Evolutionary conservation across 2,888 invertebrate genomes (phyloP).

Genomic region (Trachelus iudaicus): DNA sequence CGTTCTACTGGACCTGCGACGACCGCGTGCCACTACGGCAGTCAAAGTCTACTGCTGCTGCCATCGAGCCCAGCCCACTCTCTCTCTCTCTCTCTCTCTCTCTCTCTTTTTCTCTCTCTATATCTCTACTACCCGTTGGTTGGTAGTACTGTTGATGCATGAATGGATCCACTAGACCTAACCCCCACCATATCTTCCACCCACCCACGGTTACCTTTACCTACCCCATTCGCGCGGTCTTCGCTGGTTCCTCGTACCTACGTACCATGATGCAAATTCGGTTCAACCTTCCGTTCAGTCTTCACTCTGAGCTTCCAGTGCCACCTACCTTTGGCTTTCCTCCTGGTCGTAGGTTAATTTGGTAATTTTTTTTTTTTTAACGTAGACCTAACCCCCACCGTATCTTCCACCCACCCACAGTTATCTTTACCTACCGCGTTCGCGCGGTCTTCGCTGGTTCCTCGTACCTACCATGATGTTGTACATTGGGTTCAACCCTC

Average conservation of each 20-base stretch:
- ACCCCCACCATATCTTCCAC: constrained; percentile 40
- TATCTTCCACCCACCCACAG: constrained; percentile 42
- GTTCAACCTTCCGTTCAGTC: no score
- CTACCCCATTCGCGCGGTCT: constrained; percentile 1
- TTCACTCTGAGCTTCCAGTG: no score
- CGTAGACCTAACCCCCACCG: constrained; percentile 36
- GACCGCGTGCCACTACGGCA: constrained; percentile 11
- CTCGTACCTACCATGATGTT: neutral
- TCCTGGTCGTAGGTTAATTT: no score
- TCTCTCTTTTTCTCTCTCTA: constrained; percentile 34
- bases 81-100: constrained; percentile 33
- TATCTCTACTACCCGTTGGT: constrained; percentile 27
- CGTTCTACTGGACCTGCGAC: constrained; percentile 1
- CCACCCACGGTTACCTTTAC: constrained; percentile 33
- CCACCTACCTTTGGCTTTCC: no score
- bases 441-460: neutral
- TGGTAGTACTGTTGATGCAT: constrained; percentile 29
- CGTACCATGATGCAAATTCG: neutral
- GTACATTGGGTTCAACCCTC: no score
- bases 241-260: neutral
- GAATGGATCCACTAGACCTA: constrained; percentile 39
- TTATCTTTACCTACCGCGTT: constrained; percentile 5
- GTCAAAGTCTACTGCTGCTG: constrained; percentile 33
- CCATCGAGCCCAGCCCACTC: constrained; percentile 38
- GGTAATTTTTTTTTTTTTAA: no score